These are phyloP conservation scores for Sepioteuthis lessoniana DNA, from an alignment of 2,888 invertebrate genomes.

Conservation along the genomic window DNA sequence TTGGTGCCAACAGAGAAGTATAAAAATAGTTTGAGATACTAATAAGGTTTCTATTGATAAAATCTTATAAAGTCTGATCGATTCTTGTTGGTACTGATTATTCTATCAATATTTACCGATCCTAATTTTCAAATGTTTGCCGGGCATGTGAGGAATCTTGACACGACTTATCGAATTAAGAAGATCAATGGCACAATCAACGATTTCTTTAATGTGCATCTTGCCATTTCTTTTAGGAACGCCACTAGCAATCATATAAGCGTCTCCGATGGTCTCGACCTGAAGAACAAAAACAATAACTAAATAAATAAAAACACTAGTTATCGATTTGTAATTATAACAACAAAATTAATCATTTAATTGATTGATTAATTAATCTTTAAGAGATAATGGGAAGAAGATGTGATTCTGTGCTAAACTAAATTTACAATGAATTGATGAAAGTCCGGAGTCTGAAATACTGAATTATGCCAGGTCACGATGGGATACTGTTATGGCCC, in stretches of 20 bases:
- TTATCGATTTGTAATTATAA: no score
- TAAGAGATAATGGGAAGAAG: no score
- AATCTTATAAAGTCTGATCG: not conserved
- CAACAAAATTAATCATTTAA: no score
- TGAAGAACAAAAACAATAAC: slow-evolving; percentile 49
- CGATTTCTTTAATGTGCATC: slow-evolving; percentile 65
- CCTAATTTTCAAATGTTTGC: slow-evolving; percentile 62
- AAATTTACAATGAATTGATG: no score
- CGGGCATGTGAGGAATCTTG: slow-evolving; percentile 66
- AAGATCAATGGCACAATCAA: slow-evolving; percentile 66
- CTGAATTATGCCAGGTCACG: no score
- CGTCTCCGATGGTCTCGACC: slow-evolving; percentile 71
- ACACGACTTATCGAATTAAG: slow-evolving; percentile 65
- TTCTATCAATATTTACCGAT: slow-evolving; percentile 57
- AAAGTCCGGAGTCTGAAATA: no score
- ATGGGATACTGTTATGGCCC: no score
- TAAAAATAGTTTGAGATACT: no score
- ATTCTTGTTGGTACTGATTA: no score
- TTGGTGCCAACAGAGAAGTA: no score
- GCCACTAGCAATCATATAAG: slow-evolving; percentile 70
- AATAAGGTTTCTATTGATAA: not conserved
- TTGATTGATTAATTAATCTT: no score
- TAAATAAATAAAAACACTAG: not conserved
- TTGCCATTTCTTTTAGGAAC: slow-evolving; percentile 67
- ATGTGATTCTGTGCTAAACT: no score